phyloP scores from a whole-genome alignment of 2,797 vertebrate species.

The Tenualosa ilisha region DNA sequence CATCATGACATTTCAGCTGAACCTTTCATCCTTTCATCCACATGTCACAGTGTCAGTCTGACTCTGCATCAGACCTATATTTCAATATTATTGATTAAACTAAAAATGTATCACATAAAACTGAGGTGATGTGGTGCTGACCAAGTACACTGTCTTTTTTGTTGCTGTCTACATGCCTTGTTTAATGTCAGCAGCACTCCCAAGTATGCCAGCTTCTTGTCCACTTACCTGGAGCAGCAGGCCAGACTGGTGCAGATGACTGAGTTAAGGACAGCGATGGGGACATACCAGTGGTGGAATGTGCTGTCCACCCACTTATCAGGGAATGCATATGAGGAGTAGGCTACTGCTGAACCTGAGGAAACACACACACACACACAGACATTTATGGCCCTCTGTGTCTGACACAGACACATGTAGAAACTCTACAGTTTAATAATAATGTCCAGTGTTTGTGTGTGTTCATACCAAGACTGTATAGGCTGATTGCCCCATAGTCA shows the following conservation, averaged over 20 bases:
- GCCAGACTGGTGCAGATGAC: slow-evolving; percentile 78
- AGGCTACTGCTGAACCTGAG: slow-evolving; percentile 86
- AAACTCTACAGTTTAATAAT: not conserved
- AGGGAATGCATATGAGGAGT: slow-evolving; percentile 85
- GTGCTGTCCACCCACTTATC: slow-evolving; percentile 77
- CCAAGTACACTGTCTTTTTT: too few species aligned
- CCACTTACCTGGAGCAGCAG: slow-evolving; percentile 89
- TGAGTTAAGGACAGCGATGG: slow-evolving; percentile 77
- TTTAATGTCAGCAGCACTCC: not conserved
- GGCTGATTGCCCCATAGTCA: slow-evolving; percentile 87
- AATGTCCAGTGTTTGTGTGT: not conserved
- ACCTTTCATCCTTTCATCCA: not conserved
- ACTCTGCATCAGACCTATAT: not conserved
- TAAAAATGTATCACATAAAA: not conserved
- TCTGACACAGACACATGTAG: not conserved
- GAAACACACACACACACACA: not conserved
- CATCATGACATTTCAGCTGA: not conserved
- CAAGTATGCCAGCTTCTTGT: not conserved
- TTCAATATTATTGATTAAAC: not conserved
- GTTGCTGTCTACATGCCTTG: too few species aligned
- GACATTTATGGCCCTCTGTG: not conserved
- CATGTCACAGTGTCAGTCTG: not conserved
- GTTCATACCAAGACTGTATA: slow-evolving; percentile 87
- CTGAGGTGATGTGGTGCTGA: not conserved
- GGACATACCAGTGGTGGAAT: slow-evolving; percentile 81